phyloP scores from a whole-genome alignment of 2,888 invertebrate genomes.

The Pterobdella sp. region DNA sequence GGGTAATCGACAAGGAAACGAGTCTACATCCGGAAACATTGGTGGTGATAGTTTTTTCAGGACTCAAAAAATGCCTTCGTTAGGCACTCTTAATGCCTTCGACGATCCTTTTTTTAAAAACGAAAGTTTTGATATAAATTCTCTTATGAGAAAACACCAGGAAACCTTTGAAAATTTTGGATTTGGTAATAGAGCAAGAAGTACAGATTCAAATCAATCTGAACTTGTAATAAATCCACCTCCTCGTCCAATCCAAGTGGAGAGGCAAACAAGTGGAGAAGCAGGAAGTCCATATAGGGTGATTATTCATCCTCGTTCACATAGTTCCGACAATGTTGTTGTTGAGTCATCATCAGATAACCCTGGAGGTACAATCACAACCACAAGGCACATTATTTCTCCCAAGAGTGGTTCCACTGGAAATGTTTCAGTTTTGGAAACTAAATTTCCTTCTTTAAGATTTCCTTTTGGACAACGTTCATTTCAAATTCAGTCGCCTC shows the following conservation, averaged over 20 bases:
- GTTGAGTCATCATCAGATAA: slow-evolving; percentile 16
- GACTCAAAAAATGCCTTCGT: slow-evolving; percentile 4
- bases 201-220: slow-evolving; percentile 36
- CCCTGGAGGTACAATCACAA: slow-evolving; percentile 10
- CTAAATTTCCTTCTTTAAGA: slow-evolving; percentile 17
- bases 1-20: neutral
- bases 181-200: slow-evolving; percentile 2
- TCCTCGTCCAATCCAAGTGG: slow-evolving; percentile 34
- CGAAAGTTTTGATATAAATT: slow-evolving; percentile 8
- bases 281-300: slow-evolving; percentile 20
- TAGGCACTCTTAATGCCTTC: slow-evolving; percentile 14
- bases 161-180: slow-evolving; percentile 18
- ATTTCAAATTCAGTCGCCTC: slow-evolving; percentile 18
- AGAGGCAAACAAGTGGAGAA: slow-evolving; percentile 32
- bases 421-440: slow-evolving; percentile 24
- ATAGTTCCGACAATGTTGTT: slow-evolving; percentile 24
- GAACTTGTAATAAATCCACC: slow-evolving; percentile 34
- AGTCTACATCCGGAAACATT: slow-evolving; percentile 3
- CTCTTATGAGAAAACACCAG: slow-evolving; percentile 21
- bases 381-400: slow-evolving; percentile 15
- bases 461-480: slow-evolving; percentile 25
- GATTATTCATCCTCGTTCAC: slow-evolving; percentile 26
- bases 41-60: slow-evolving; percentile 2
- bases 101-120: slow-evolving; percentile 23
- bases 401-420: slow-evolving; percentile 22